Base-by-base conservation (phyloP, 2,888 invertebrate genomes). In the Melipona beecheii region DNA sequence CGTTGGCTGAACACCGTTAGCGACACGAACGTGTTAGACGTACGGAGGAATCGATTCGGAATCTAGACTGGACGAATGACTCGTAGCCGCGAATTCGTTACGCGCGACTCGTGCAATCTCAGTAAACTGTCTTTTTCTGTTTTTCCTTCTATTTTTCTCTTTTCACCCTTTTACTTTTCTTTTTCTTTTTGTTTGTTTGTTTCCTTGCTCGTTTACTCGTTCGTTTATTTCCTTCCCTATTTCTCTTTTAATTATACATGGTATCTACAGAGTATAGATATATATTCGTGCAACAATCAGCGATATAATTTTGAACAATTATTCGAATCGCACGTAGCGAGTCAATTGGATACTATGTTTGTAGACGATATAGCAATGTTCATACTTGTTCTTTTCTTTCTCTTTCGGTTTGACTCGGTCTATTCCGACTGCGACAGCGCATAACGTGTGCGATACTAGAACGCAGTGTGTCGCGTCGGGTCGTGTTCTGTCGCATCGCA, bases 281-380 rank as follows among this genome's bases (percentile, higher is more conserved):
- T 43, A 43, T 58, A 31, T 43, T 72, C 52, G 62, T 64, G 4
- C 31, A 31, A 31, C 31, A 31, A 31, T 15, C 50, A 24, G 80
- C 4, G 0, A 15, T n/a, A 54, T 43, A 65, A 27, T 77, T 85
- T 80, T 62, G 27, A 65, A 69, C 66, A 82, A 78, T 88, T 87
- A 81, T 70, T 70, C 54, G 62, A 86, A 74, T 70, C 65, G 66
- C 75, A 66, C 60, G 60, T 84, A 76, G 58, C 50, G 43, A 43
- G 78, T 80, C 86, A 79, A 75, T 64, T 31, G 11, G 64, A 27
- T 64, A 64, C 64, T 73, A 75, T 81, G 78, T 87, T 77, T 86
- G 75, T 84, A 87, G 87, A 86, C 81, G 65, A 70, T 87, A 88
- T 87, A 89, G 89, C 86, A 89, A 89, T 87, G 89, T 90, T 88